Evolutionary conservation across 2,113 vertebrate genomes (phyloP), one percentile per base, ranked within the genome.

Genomic region (Carollia perspicillata): DNA sequence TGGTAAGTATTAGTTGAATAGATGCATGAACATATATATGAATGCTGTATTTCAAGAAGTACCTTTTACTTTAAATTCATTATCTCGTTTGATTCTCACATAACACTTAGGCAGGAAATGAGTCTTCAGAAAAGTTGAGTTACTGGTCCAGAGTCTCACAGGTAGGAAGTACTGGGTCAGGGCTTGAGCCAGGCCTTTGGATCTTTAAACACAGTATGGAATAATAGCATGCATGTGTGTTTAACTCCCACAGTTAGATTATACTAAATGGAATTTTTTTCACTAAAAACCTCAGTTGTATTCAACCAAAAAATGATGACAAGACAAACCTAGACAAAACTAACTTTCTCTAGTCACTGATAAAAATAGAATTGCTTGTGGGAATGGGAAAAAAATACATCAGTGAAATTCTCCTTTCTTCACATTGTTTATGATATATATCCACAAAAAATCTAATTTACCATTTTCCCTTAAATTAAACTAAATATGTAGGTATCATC

Each of bases 331-430:
- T 55, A 55, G 20, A 53, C 18, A 53, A 53, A 53, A 53, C 58
- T 51, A 37, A 8, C 26, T 94, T 90, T 88, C 40, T 72, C 12
- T 37, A 37, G 30, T 78, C 78, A 72, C 16, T 94, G 47, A 51
- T 44, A 75, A 93, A 93, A 96, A 94, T 60, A 85, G 28, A 78
- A 95, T 26, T 95, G 40, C 3, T 86, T 84, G 11, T 93, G n/a
- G 42, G 60, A 75, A 37, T 63, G 3, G 5, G 10, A 89, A 20
- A 65, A 65, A 16, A 42, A 42, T 8, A 37, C 40, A 12, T 58
- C 14, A 89, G 44, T 93, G 18, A 91, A 94, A 80, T 89, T 85
- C 20, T 93, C 51, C 51, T 93, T 63, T 96, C 58, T 55, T 81
- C 68, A 88, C 22, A 53, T 49, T 47, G 94, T 93, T 92, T 78